Evolutionary conservation across 2,888 invertebrate genomes (phyloP), one percentile per base, ranked within the genome.

Genomic region (Rhamphomyia laevipes): DNA sequence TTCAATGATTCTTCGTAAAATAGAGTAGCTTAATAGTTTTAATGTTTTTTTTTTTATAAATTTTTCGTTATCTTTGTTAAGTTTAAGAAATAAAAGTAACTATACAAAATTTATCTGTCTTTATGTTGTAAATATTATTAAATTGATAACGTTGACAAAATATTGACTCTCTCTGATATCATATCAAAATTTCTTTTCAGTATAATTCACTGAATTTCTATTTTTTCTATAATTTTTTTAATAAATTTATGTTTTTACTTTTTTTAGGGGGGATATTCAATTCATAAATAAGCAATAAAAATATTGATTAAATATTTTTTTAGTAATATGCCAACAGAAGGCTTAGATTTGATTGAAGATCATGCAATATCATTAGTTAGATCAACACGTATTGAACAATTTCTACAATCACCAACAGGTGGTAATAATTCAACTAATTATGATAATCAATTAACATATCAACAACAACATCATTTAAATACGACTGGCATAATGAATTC

Each of bases 391-490:
- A 74, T 77, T 76, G 74, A 81, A 60, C 76, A 78, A 66, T 75
- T 80, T 65, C 70, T 77, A 55, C 76, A 75, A 51, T 76, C 76
- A 57, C 71, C 77, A 45, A 72, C 74, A 55, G 5, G 54, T 7
- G 48, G 55, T 7, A 59, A 58, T 48, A 67, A 71, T 17, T 73
- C 74, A 44, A 61, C 60, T 45, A 77, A 72, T 56, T 82, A 78
- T 56, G 82, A 83, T 50, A 77, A 81, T 11, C 77, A 81, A 54
- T 74, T 81, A 55, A 77, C 80, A 35, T 84, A 82, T 61, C 82
- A 82, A 57, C 79, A 82, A 57, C 82, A 81, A 61, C 70, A 78
- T 59, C 71, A 76, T 30, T 73, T 76, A 12, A 59, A 59, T 38
- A 51, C 53, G 10, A 61, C 62, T 56, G 73, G 74, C 21, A 54